Evolutionary conservation across 2,113 vertebrate genomes (phyloP).

Genomic region (Poecilia latipinna): DNA sequence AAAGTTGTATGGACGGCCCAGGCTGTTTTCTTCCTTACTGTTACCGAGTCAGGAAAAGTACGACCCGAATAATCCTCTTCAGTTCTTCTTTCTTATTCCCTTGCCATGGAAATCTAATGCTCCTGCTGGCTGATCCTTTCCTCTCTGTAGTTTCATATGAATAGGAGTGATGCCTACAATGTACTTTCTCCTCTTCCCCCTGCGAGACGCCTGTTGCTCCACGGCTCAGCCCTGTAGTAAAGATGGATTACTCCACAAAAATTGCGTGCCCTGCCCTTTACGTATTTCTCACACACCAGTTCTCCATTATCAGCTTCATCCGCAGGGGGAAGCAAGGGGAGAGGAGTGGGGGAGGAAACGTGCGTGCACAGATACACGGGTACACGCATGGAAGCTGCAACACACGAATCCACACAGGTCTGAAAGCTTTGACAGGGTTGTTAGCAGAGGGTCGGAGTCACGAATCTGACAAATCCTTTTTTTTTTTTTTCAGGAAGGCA

Average conservation of each 20-base stretch:
- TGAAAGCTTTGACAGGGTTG: conserved; percentile 66
- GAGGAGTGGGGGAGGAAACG: not conserved
- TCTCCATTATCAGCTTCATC: conserved; percentile 70
- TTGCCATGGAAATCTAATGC: conserved; percentile 47
- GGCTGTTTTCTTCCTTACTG: conserved; percentile 14
- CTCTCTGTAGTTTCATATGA: conserved; percentile 37
- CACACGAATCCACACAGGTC: conserved; percentile 42
- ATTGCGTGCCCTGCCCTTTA: conserved; percentile 72
- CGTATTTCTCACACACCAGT: conserved; percentile 68
- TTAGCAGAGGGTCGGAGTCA: conserved; percentile 74
- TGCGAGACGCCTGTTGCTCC: conserved; percentile 69
- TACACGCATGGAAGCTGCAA: conserved; percentile 27
- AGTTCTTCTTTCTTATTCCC: conserved; percentile 42
- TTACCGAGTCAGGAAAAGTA: not conserved
- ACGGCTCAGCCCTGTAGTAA: conserved; percentile 62
- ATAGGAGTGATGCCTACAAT: conserved; percentile 52
- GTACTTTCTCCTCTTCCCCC: conserved; percentile 47
- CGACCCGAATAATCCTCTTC: conserved; percentile 36
- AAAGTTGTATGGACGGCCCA: not conserved
- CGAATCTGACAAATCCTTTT: conserved; percentile 68
- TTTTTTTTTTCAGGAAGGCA: conserved; percentile 43
- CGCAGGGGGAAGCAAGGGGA: conserved; percentile 7
- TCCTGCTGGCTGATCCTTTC: conserved; percentile 42
- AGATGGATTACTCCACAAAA: conserved; percentile 77
- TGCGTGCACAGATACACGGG: conserved; percentile 20